Evolutionary conservation across 92 coral and sea anemone species (phyloP).

Genomic region (Pocillopora grandis): DNA sequence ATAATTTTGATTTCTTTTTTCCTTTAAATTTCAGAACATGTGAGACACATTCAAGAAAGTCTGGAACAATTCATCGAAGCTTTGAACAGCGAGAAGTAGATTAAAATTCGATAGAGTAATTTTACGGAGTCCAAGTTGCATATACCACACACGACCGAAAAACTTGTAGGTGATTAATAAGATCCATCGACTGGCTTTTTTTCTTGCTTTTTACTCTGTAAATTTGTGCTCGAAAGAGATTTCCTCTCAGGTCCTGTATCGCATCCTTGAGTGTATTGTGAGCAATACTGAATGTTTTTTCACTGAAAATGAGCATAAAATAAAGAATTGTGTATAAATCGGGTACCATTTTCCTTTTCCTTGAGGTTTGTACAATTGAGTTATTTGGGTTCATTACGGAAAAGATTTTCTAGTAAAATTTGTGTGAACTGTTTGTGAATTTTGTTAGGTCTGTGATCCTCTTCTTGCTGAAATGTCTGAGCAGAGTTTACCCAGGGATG

Average conservation of each 20-base stretch:
- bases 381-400: neutral
- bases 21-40: slow-evolving; percentile 76
- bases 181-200: neutral
- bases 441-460: too few relatives aligned
- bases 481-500: too few relatives aligned
- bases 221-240: neutral
- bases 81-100: slow-evolving; percentile 85
- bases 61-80: slow-evolving; percentile 97
- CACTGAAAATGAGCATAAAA: neutral
- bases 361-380: neutral
- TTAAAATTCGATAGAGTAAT: neutral
- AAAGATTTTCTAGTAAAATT: neutral
- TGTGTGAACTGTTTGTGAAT: too few relatives aligned
- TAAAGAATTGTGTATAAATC: slow-evolving; percentile 3
- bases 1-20: neutral
- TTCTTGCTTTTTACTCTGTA: neutral
- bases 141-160: neutral
- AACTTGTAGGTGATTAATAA: neutral
- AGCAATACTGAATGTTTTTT: neutral
- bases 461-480: too few relatives aligned
- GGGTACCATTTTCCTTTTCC: neutral
- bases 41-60: slow-evolving; percentile 98
- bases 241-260: neutral
- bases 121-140: too few relatives aligned
- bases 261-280: neutral